phyloP scores from a whole-genome alignment of 2,113 vertebrate genomes.

The Catharus bicknelli region DNA sequence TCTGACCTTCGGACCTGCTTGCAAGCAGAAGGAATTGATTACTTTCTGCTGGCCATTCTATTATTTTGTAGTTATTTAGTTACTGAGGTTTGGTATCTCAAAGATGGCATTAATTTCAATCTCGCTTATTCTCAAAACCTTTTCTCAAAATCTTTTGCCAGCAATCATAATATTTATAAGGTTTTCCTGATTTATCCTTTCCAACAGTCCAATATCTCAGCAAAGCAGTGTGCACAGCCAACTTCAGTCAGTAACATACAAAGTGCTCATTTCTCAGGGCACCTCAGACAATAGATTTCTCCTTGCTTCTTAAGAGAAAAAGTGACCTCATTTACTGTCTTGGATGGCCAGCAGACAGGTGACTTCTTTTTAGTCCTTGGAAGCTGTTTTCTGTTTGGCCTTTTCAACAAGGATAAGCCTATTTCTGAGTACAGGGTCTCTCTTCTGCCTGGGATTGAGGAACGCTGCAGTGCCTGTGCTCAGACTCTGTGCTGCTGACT shows the following conservation, averaged over 20 bases:
- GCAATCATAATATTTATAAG: no score
- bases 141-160: no score
- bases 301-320: not conserved
- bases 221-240: not conserved
- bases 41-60: no score
- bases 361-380: not conserved
- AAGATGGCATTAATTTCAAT: no score
- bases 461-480: not conserved
- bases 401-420: not conserved
- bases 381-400: not conserved
- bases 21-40: no score
- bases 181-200: no score
- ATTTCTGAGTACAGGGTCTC: not conserved
- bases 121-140: no score
- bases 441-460: not conserved
- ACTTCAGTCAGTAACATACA: not conserved
- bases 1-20: no score
- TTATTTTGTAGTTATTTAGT: no score
- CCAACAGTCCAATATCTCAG: not conserved
- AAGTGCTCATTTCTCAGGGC: not conserved
- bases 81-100: no score
- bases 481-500: not conserved
- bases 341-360: not conserved
- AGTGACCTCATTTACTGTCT: not conserved
- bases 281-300: not conserved